phyloP scores from a whole-genome alignment of 1,140 invertebrate species.

The Ctenoplectra terminalis region DNA sequence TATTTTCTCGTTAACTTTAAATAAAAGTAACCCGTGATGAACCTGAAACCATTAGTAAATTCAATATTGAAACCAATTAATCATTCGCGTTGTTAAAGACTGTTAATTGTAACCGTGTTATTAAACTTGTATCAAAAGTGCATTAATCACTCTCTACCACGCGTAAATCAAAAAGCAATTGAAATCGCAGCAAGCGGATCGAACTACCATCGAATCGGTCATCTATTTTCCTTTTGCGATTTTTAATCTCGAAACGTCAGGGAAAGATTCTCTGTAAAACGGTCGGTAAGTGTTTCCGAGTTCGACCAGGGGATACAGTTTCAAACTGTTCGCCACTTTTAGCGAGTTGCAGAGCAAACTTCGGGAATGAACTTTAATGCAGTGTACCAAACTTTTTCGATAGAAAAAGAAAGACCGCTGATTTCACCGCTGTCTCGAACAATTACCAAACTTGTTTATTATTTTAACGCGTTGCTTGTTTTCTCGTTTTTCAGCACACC shows the following conservation, averaged over 20 bases:
- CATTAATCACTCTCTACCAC: no score
- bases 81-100: no score
- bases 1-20: no score
- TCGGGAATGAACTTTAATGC: conserved; percentile 33
- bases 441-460: conserved; percentile 45
- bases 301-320: conserved; percentile 9
- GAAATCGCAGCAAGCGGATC: background rate
- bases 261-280: conserved; percentile 27
- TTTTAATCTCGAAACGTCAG: conserved; percentile 28
- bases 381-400: conserved; percentile 40
- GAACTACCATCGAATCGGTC: background rate
- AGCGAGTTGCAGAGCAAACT: conserved; percentile 39
- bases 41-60: no score
- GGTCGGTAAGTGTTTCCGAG: conserved; percentile 21
- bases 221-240: background rate
- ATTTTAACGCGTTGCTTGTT: background rate
- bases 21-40: no score
- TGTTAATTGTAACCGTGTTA: no score
- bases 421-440: conserved; percentile 31
- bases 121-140: background rate
- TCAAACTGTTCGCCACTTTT: conserved; percentile 32
- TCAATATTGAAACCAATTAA: no score
- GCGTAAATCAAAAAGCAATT: background rate
- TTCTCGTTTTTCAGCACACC: background rate
- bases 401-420: conserved; percentile 13